A percentile compares a stretch with the other conserved stretches of the same genome.
phyloP scores from a whole-genome alignment of 2,113 vertebrate species.

The Salvelinus fontinalis region DNA sequence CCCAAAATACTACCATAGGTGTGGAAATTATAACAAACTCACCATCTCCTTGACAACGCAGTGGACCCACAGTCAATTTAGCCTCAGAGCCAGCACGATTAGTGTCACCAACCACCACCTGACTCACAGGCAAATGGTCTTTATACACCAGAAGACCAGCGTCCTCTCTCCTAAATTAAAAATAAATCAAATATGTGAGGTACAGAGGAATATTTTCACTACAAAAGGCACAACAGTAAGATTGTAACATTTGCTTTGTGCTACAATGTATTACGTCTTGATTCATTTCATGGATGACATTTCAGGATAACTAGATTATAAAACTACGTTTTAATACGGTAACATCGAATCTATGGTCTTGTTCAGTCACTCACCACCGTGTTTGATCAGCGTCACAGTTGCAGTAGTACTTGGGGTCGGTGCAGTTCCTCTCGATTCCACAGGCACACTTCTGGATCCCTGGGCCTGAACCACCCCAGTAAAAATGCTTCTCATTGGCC shows the following conservation, averaged over 20 bases:
- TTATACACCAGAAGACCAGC: slow-evolving; percentile 90
- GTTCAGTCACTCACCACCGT: slow-evolving; percentile 81
- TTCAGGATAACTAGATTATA: too few relatives aligned
- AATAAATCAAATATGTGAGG: not conserved
- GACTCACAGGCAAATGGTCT: slow-evolving; percentile 90
- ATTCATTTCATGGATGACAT: too few relatives aligned
- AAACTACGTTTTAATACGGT: too few relatives aligned
- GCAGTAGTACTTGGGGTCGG: slow-evolving; percentile 84
- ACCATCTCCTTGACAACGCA: slow-evolving; percentile 93
- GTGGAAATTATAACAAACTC: slow-evolving; percentile 62
- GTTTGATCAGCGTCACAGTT: slow-evolving; percentile 94
- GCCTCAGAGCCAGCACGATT: slow-evolving; percentile 88
- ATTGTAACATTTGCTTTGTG: too few relatives aligned
- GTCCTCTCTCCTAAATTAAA: slow-evolving; percentile 85
- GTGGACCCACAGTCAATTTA: slow-evolving; percentile 86
- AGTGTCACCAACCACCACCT: slow-evolving; percentile 87
- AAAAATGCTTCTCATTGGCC: slow-evolving; percentile 91
- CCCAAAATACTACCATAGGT: too few relatives aligned
- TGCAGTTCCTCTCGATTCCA: slow-evolving; percentile 95
- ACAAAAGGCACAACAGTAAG: not conserved
- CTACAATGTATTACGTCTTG: too few relatives aligned
- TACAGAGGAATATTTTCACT: too few relatives aligned
- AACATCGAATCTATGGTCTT: too few relatives aligned
- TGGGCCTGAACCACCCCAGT: slow-evolving; percentile 96
- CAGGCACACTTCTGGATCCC: slow-evolving; percentile 98